Evolutionary conservation across 1,140 invertebrate genomes (phyloP), one percentile per base, ranked within the genome.

Genomic region (Brachionus rotundiformis): DNA sequence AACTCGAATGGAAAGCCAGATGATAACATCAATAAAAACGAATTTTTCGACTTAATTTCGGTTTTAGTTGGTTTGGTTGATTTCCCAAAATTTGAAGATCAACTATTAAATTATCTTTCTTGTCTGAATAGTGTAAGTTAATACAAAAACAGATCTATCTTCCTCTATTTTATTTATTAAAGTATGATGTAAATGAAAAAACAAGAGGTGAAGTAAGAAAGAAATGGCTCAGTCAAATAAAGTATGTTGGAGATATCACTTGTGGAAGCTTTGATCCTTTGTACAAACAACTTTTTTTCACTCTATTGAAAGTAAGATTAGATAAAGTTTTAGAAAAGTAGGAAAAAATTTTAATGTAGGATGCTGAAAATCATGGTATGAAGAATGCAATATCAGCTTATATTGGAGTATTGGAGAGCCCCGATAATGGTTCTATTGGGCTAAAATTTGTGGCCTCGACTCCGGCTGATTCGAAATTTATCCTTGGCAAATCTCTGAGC

Each of bases 201-300:
- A 85, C 87, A 27, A 82, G 87, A 33, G 87, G 87, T 39, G 86
- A 87, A 59, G 86, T 87, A 2, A 84, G 87, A 47, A 88, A 88
- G 84, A 88, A 87, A 80, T 88, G 87, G 87, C 83, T 88, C 29
- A 84, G 85, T 76, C 85, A 86, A 63, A 85, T 88, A 6, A 83
- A 86, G 5, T 83, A 82, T 33, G 83, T 85, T 13, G 85, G 85
- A 19, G 84, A 87, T 65, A 86, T 84, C n/a, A 85, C 85, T 49
- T 87, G 85, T 25, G 85, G 85, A 7, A 84, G 83, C 25, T 85
- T 88, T 83, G 87, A 87, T 47, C 86, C 86, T 39, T 85, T 88
- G 11, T 88, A 87, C 71, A 86, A 84, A 47, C 83, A 84, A 33
- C 84, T 88, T 33, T 88, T 88, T 82, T 85, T 87, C 75, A 85